Base-by-base conservation (phyloP, 2,113 vertebrate species). In the Meriones unguiculatus region DNA sequence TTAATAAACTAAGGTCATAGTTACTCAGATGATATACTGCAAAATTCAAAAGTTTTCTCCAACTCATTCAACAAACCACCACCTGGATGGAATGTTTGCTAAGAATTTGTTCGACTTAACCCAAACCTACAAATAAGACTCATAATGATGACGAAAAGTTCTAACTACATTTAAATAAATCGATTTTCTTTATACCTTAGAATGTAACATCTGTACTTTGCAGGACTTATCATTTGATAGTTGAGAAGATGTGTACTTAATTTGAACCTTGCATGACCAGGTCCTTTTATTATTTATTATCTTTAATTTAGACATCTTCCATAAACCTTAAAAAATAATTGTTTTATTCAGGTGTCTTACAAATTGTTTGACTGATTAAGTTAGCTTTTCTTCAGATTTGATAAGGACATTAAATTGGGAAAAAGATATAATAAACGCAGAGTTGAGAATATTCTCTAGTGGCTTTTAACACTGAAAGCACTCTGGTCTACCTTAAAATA, bases 391-490 rank as follows among this genome's bases (percentile, higher is more conserved):
- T 91, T 92, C 73, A 93, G 46, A 77, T 87, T 4, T 30, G 52
- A 94, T 59, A 20, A 87, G 41, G 6, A 95, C 54, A 67, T 86
- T 87, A 94, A 86, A 8, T 57, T 41, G 84, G 85, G 88, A 86
- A 91, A 52, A 73, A 72, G 54, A 81, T 72, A 76, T 5, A 87
- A 46, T 87, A 14, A 89, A 11, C 28, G 72, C 32, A n/a, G 38
- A 89, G 62, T 93, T 81, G 67, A 96, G 80, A 75, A 30, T 75
- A 35, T 67, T 95, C 50, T 87, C 52, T 10, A 87, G 70, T 91
- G 50, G 67, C 52, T 86, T 87, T 24, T 88, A 95, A 80, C 3
- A 87, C 52, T 90, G 95, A 78, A 81, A 96, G 92, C 24, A 46
- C 24, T 41, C 28, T 86, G 22, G 25, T 91, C 77, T 95, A 2